Evolutionary conservation across 2,888 invertebrate genomes (phyloP).

Genomic region (Callimorpha dominula): DNA sequence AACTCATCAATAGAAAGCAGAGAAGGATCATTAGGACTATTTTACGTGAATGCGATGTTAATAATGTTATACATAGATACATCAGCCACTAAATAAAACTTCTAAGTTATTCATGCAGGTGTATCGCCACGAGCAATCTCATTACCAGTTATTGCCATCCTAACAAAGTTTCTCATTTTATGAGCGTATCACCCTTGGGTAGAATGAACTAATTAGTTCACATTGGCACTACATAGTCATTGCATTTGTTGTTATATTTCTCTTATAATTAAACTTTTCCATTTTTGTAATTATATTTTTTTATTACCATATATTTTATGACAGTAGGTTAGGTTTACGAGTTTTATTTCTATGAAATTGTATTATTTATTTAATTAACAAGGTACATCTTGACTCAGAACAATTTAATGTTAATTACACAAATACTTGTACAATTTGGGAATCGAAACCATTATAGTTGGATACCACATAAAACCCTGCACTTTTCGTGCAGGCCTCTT

Average conservation of each 20-base stretch:
- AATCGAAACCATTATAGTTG: too few species aligned
- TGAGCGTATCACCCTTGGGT: conserved; percentile 5
- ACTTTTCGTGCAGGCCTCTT: too few species aligned
- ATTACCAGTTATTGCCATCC: conserved; percentile 20
- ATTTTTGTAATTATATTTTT: not conserved
- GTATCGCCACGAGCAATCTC: conserved; percentile 31
- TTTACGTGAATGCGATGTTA: not conserved
- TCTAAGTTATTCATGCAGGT: conserved; percentile 38
- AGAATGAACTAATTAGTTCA: conserved; percentile 7
- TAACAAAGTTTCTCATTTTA: conserved; percentile 17
- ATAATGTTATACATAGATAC: not conserved
- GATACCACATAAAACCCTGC: too few species aligned
- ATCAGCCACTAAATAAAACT: conserved; percentile 9
- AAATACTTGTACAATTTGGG: too few species aligned
- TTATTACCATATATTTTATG: not conserved
- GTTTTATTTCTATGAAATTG: too few species aligned
- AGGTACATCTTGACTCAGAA: too few species aligned
- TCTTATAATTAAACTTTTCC: not conserved
- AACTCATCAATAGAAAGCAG: not conserved
- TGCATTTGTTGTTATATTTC: not conserved
- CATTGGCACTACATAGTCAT: not conserved
- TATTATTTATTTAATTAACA: not conserved
- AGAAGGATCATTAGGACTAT: not conserved
- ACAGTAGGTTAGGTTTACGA: not conserved
- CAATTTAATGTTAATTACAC: too few species aligned